A percentile compares a stretch with the other conserved stretches of the same genome.
Evolutionary conservation across 2,113 vertebrate genomes (phyloP).

Genomic region (Semnornis frantzii): DNA sequence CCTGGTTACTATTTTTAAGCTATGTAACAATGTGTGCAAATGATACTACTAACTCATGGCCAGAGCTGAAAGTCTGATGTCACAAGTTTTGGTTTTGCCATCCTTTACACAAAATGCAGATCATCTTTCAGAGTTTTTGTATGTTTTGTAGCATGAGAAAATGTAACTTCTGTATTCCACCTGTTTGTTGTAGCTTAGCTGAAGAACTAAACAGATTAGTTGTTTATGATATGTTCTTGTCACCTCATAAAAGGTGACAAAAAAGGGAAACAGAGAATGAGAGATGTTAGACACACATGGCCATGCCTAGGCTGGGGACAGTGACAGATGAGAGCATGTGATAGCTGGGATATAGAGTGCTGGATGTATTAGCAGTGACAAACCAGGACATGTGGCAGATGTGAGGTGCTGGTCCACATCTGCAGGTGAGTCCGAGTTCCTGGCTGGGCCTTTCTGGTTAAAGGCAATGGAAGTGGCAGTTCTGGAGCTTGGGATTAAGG

Average conservation of each 20-base stretch:
- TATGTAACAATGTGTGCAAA: background rate
- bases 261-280: background rate
- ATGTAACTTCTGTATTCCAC: background rate
- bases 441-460: background rate
- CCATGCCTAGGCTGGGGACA: background rate
- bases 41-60: background rate
- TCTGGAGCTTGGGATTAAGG: background rate
- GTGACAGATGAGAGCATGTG: too few relatives aligned
- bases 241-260: background rate
- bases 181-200: background rate
- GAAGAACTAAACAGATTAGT: background rate
- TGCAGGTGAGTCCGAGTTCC: background rate
- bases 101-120: background rate
- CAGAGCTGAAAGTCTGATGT: background rate
- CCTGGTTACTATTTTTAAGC: conserved; percentile 58
- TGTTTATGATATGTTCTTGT: background rate
- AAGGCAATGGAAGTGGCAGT: background rate
- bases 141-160: background rate
- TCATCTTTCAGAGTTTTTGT: background rate
- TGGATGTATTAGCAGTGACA: background rate
- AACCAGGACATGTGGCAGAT: background rate
- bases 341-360: background rate
- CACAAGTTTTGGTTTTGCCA: background rate
- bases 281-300: background rate
- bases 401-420: background rate